Evolutionary conservation across 2,888 invertebrate genomes (phyloP).

Genomic region (Stramonita haemastoma): DNA sequence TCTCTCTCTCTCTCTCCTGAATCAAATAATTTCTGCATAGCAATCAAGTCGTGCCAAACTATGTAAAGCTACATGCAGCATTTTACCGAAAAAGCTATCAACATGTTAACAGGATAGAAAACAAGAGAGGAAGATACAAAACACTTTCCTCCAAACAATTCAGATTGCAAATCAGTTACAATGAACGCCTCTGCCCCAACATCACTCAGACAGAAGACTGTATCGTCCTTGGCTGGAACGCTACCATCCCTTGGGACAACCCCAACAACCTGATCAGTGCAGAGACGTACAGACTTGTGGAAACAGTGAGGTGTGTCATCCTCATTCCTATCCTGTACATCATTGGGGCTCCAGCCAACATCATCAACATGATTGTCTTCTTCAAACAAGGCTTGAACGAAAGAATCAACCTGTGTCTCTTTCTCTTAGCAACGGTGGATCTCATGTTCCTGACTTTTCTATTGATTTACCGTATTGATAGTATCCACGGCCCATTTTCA

Average conservation of each 20-base stretch:
- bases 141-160: too few relatives aligned
- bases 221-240: not conserved
- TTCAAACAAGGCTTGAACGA: constrained; percentile 22
- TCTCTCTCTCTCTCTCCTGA: too few relatives aligned
- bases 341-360: constrained; percentile 13
- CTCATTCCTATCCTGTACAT: constrained; percentile 15
- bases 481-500: not conserved
- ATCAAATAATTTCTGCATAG: too few relatives aligned
- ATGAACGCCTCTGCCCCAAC: too few relatives aligned
- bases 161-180: too few relatives aligned
- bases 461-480: not conserved
- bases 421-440: not conserved
- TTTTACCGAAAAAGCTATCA: too few relatives aligned
- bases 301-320: not conserved
- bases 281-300: not conserved
- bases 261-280: constrained; percentile 18
- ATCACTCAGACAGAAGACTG: not conserved
- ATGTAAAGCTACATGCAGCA: too few relatives aligned
- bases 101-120: too few relatives aligned
- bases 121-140: too few relatives aligned
- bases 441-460: not conserved
- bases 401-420: constrained; percentile 21
- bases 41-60: too few relatives aligned
- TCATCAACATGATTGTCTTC: constrained; percentile 17
- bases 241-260: constrained; percentile 30